These are phyloP conservation scores for Zoanthus sansibaricus DNA, from an alignment of 92 coral and sea anemone genomes.

Conservation along the genomic window DNA sequence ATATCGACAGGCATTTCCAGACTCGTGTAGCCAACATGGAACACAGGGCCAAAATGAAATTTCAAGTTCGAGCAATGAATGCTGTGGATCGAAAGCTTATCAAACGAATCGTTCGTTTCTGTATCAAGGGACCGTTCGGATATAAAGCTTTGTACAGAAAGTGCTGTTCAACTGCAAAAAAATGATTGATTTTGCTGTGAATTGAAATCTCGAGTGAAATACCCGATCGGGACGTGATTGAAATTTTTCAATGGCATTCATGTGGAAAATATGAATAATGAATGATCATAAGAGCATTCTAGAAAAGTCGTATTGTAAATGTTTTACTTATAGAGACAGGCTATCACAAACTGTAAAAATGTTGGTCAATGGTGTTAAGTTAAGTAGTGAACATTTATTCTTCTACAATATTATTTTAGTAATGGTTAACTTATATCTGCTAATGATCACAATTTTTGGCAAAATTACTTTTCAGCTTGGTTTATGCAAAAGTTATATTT, in stretches of 20 bases:
- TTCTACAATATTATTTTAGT: background rate
- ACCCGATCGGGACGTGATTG: background rate
- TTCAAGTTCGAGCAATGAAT: conserved; percentile 34
- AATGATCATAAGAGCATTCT: background rate
- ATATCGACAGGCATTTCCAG: conserved; percentile 31
- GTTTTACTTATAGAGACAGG: background rate
- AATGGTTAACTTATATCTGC: too few relatives aligned
- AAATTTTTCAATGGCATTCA: background rate
- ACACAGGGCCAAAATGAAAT: conserved; percentile 55
- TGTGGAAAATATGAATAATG: conserved; percentile 8
- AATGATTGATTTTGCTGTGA: background rate
- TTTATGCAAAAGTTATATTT: background rate
- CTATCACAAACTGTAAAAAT: background rate
- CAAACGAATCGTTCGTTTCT: conserved; percentile 34
- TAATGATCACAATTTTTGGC: background rate
- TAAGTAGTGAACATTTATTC: background rate
- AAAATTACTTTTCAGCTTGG: background rate
- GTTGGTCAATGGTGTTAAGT: background rate
- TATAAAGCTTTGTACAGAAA: conserved; percentile 15
- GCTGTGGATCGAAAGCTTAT: conserved; percentile 22
- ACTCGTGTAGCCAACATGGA: conserved; percentile 64
- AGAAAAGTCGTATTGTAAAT: background rate
- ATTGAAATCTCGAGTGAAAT: background rate
- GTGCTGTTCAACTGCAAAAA: conserved; percentile 37
- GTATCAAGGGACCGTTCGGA: conserved; percentile 39